These are phyloP conservation scores for Dendroctonus ponderosae DNA, from an alignment of 1,140 invertebrate genomes.

Conservation along the genomic window DNA sequence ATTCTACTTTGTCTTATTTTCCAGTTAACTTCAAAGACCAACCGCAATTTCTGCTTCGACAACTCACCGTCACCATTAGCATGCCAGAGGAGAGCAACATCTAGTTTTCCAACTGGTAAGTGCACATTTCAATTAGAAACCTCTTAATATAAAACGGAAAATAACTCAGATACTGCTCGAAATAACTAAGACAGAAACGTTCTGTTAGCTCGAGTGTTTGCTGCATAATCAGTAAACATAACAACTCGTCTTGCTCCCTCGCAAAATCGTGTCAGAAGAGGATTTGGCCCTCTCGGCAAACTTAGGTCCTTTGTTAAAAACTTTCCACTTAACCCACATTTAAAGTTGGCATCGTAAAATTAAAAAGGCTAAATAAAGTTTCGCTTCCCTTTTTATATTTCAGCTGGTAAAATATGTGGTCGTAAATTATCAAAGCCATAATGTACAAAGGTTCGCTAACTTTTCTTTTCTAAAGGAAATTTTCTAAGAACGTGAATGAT, in stretches of 20 bases:
- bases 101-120: not conserved
- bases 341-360: constrained; percentile 26
- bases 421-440: constrained; percentile 28
- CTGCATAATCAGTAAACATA: too few species aligned
- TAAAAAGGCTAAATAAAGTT: constrained; percentile 12
- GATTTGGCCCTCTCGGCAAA: not conserved
- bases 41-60: too few species aligned
- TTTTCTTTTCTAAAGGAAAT: constrained; percentile 21
- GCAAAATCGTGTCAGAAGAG: not conserved
- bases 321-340: constrained; percentile 25
- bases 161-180: not conserved
- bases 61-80: too few species aligned
- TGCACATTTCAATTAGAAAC: too few species aligned
- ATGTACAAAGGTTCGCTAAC: constrained; percentile 23
- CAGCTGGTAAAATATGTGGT: constrained; percentile 25
- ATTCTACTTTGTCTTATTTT: too few species aligned
- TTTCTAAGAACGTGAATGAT: constrained; percentile 4
- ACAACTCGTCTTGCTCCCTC: not conserved
- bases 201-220: too few species aligned
- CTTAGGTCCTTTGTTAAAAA: constrained; percentile 15
- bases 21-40: too few species aligned
- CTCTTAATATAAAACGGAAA: not conserved
- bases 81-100: not conserved
- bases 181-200: too few species aligned
- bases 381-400: constrained; percentile 19